Evolutionary conservation across 2,797 vertebrate species (phyloP), one percentile per base, ranked within the genome.

Genomic region (Notamacropus eugenii): DNA sequence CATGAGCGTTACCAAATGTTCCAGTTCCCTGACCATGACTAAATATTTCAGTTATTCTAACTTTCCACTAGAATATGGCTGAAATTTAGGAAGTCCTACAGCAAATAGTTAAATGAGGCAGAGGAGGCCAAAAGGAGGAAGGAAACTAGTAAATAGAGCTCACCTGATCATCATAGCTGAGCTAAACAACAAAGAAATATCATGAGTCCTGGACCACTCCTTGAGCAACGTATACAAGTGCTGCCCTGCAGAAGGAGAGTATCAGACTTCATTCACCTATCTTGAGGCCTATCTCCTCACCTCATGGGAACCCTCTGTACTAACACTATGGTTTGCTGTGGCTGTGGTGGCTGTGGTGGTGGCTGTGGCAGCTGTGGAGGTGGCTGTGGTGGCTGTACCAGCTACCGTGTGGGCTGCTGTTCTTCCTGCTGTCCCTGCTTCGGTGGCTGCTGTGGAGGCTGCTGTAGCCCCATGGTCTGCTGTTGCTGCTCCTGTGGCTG

Each of bases 291-390:
- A 55, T 91, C 24, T 92, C 74, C 91, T 94, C 74, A 54, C 40
- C 27, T 40, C 87, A 67, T 55, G 90, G 19, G 54, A 57, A 31
- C 93, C 58, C 31, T 93, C 74, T 92, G 74, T 92, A 9, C 87
- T 90, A n/a, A 96, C 46, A 94, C 82, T 54, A 93, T 92, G 93
- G 90, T 93, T 34, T 93, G 95, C 91, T 91, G 92, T 87, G 92
- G 93, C 6, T 93, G 92, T n/a, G 0, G 94, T 2, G 13, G 93
- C 2, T 50, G 95, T 4, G 40, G 91, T 0, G 5, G 91, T 56
- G 58, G 52, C n/a, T 31, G 31, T 31, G 40, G n/a, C n/a, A n/a
- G n/a, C n/a, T n/a, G n/a, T n/a, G n/a, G n/a, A n/a, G n/a, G n/a
- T n/a, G n/a, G n/a, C n/a, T n/a, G n/a, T n/a, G n/a, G n/a, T n/a